phyloP scores from a whole-genome alignment of 2,888 invertebrate genomes.

The Polyploca ridens region DNA sequence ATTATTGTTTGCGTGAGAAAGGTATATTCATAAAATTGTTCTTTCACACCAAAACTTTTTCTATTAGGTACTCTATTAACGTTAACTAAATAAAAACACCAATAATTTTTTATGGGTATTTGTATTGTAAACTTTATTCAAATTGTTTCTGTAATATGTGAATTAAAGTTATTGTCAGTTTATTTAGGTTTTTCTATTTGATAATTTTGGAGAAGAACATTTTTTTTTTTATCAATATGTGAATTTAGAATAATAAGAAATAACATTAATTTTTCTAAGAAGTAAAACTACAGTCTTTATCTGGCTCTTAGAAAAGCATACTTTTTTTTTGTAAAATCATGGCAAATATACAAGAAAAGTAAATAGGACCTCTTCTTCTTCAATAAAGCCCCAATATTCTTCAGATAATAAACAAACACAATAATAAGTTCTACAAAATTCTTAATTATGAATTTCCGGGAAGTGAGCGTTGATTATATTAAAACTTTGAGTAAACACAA shows the following conservation, averaged over 20 bases:
- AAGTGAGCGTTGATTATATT: constrained; percentile 6
- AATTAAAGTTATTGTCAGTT: no score
- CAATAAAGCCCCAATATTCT: background rate
- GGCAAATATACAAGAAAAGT: background rate
- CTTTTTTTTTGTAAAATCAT: no score
- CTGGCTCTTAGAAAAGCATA: no score
- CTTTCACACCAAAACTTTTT: constrained; percentile 31
- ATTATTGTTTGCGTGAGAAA: constrained; percentile 32
- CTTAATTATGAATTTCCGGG: background rate
- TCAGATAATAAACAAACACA: background rate
- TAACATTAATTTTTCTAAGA: no score
- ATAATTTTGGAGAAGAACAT: no score
- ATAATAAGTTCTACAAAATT: background rate
- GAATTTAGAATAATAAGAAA: no score
- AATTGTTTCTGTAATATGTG: no score
- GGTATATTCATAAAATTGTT: constrained; percentile 20
- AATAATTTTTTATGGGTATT: background rate
- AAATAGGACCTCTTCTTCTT: background rate
- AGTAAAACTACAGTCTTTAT: background rate
- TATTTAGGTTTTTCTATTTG: no score
- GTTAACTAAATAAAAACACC: constrained; percentile 17
- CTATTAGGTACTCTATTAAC: constrained; percentile 27
- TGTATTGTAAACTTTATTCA: no score
- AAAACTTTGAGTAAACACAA: constrained; percentile 12
- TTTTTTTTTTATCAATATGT: no score